A percentile compares a stretch with the other conserved stretches of the same genome.
Conservation (phyloP, 2,113 vertebrate species). For the Otus sunia region DNA sequence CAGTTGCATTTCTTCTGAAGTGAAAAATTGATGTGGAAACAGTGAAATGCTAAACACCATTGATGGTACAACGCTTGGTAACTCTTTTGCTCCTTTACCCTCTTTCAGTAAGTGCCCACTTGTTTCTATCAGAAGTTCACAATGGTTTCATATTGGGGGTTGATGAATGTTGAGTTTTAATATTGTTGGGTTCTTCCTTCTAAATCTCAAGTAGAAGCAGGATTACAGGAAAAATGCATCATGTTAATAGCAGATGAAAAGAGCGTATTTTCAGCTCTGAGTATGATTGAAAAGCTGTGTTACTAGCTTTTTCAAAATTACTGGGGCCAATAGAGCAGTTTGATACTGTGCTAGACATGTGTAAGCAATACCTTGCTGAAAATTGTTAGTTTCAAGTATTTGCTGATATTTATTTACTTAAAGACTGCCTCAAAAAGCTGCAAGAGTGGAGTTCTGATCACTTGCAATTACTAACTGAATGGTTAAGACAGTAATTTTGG, state of each 20-base stretch:
- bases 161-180: background rate
- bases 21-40: background rate
- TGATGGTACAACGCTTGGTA: background rate
- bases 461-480: background rate
- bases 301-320: background rate
- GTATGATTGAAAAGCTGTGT: background rate
- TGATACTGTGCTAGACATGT: background rate
- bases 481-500: background rate
- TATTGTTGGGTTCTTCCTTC: background rate
- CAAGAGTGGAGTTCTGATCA: background rate
- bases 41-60: background rate
- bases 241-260: background rate
- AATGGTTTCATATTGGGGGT: background rate
- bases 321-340: background rate
- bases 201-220: background rate
- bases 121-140: background rate
- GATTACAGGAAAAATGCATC: background rate
- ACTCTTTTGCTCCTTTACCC: background rate
- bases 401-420: background rate
- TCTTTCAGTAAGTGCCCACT: background rate
- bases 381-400: background rate
- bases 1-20: background rate
- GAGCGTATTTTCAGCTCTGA: background rate
- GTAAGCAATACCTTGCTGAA: background rate
- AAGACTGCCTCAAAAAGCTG: background rate